Base-by-base conservation (phyloP, 2,797 vertebrate genomes). In the Oreonectes daqikongensis region DNA sequence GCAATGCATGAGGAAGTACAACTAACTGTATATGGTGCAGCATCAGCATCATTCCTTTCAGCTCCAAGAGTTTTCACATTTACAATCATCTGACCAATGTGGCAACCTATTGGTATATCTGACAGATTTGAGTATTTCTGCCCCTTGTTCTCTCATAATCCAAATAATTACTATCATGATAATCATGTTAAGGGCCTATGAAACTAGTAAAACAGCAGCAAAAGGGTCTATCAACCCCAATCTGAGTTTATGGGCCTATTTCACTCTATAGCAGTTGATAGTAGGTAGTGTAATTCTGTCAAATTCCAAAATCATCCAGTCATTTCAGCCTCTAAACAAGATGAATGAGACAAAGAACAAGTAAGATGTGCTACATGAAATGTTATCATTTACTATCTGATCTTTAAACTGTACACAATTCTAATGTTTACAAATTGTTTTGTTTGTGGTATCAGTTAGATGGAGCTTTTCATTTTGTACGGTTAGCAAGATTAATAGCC, bases 1-100 rank as follows among this genome's bases (percentile, higher is more conserved):
- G 57, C 68, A 79, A 82, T n/a, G 18, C 18, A 50, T 82, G 82
- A 81, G 38, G 59, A 44, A 85, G 85, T 80, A 59, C 9, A 61
- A 80, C 75, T 88, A 88, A 91, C 91, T 92, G 89, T 90, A 90
- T 44, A 65, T 80, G 72, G 74, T 79, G 79, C 55, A 69, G 69
- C 73, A 82, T 71, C 35, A 48, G 79, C 68, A 75, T 79, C 73
- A 68, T 70, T 3, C 44, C 14, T 15, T 30, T 35, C 7, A 67
- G 26, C 24, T 52, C 6, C 15, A 46, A 38, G 28, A 28, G 26
- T 64, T 57, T 55, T 75, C 17, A 64, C 12, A 15, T 63, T 17
- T n/a, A n/a, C 18, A 20, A 11, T 61, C n/a, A n/a, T n/a, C n/a
- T n/a, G n/a, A n/a, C n/a, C n/a, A n/a, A n/a, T 60, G 26, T 42